Conservation (phyloP, 2,113 vertebrate genomes). For the Smithornis capensis region DNA sequence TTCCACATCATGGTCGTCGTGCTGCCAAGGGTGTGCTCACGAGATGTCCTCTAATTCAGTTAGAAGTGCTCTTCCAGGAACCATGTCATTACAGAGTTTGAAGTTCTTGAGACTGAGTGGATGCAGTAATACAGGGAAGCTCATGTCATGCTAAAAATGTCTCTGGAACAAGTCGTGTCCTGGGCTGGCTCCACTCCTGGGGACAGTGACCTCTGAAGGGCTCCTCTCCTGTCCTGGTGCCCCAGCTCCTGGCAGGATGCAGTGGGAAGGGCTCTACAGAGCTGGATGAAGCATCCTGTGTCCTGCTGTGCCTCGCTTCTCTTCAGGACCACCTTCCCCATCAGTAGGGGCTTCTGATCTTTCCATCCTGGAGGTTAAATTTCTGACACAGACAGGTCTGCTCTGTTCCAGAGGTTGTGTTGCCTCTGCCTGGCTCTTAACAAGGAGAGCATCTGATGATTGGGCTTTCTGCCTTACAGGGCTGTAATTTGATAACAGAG, state of each 20-base stretch:
- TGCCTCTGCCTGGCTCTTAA: not conserved
- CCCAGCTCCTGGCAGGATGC: not conserved
- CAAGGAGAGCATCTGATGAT: not conserved
- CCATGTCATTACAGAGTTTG: not conserved
- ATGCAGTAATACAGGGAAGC: not conserved
- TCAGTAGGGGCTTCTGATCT: not conserved
- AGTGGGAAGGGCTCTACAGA: not conserved
- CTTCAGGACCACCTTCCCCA: not conserved
- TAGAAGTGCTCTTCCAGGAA: constrained; percentile 39
- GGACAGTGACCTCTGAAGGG: rapidly evolving
- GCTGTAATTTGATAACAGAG: not conserved
- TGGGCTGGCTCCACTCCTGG: not conserved
- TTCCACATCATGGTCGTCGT: not conserved
- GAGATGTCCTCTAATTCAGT: not conserved
- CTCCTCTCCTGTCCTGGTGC: not conserved
- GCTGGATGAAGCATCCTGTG: not conserved
- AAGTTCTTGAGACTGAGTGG: not conserved
- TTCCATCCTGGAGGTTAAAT: not conserved
- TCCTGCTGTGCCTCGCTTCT: not conserved
- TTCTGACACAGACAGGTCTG: rapidly evolving
- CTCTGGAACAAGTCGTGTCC: not conserved
- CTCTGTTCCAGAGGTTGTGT: not conserved
- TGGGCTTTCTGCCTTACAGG: not conserved
- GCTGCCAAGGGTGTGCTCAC: not conserved
- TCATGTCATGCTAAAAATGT: not conserved